Conservation (phyloP, 2,888 invertebrate genomes). For the Synanthedon vespiformis region DNA sequence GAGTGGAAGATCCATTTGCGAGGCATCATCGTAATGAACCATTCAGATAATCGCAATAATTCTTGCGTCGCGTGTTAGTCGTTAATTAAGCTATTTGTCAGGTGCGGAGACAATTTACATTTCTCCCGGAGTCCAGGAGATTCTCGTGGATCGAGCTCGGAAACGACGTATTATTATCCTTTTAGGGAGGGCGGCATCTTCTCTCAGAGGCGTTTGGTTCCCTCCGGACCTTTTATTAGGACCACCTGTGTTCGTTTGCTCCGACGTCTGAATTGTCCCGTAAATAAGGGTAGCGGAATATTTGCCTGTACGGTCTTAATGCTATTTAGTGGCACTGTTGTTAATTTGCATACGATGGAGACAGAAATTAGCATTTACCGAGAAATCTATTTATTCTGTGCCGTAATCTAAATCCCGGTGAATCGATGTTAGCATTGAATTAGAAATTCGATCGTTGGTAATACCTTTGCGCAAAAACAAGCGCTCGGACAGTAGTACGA, state of each 20-base stretch:
- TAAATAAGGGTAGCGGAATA: constrained; percentile 66
- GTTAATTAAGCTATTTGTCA: constrained; percentile 71
- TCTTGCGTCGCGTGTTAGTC: constrained; percentile 52
- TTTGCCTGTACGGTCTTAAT: constrained; percentile 47
- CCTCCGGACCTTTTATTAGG: constrained; percentile 62
- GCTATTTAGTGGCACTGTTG: constrained; percentile 53
- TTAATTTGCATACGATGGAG: constrained; percentile 52
- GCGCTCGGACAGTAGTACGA: constrained; percentile 4
- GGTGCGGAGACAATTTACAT: constrained; percentile 61
- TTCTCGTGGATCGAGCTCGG: constrained; percentile 40
- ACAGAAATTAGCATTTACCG: constrained; percentile 49
- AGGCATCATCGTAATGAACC: constrained; percentile 24
- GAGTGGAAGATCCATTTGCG: constrained; percentile 15
- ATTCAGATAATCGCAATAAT: constrained; percentile 52
- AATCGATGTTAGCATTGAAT: constrained; percentile 18
- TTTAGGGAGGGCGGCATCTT: constrained; percentile 67
- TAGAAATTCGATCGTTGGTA: constrained; percentile 32
- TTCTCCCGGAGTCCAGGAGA: constrained; percentile 53
- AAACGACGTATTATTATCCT: constrained; percentile 70
- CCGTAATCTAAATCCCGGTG: constrained; percentile 12
- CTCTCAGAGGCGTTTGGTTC: constrained; percentile 43
- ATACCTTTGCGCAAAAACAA: constrained; percentile 8
- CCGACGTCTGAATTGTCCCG: constrained; percentile 68
- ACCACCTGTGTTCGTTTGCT: constrained; percentile 63
- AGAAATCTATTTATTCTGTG: not conserved